phyloP scores from a whole-genome alignment of 2,888 invertebrate species.

The Agrochola litura region DNA sequence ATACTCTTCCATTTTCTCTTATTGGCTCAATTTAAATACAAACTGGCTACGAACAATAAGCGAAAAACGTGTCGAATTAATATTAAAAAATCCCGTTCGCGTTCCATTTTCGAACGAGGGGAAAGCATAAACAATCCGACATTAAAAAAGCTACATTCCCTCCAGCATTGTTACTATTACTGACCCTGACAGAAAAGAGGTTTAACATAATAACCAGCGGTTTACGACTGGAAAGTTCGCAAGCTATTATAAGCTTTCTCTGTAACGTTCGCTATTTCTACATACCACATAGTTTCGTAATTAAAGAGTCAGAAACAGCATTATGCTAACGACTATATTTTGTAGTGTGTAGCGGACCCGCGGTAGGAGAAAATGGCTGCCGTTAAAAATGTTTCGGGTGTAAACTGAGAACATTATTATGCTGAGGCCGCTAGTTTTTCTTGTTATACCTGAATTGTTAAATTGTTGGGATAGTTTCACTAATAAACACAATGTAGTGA shows the following conservation, averaged over 20 bases:
- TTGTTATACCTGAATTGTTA: slow-evolving; percentile 57
- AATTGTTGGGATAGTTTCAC: slow-evolving; percentile 46
- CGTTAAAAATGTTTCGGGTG: slow-evolving; percentile 64
- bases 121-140: slow-evolving; percentile 55
- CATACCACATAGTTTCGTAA: slow-evolving; percentile 71
- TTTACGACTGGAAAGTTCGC: slow-evolving; percentile 62
- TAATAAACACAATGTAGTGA: slow-evolving; percentile 41
- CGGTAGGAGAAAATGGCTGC: slow-evolving; percentile 57
- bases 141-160: slow-evolving; percentile 56
- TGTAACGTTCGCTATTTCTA: slow-evolving; percentile 66
- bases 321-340: slow-evolving; percentile 74
- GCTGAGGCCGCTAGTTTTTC: slow-evolving; percentile 47
- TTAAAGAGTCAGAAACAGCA: slow-evolving; percentile 74
- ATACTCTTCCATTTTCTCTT: slow-evolving; percentile 11
- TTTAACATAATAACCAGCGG: slow-evolving; percentile 59
- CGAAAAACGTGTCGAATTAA: slow-evolving; percentile 45
- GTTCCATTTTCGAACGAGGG: slow-evolving; percentile 60
- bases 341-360: slow-evolving; percentile 59
- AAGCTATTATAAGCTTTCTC: slow-evolving; percentile 63
- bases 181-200: slow-evolving; percentile 62
- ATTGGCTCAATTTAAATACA: slow-evolving; percentile 36
- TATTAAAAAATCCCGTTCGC: slow-evolving; percentile 47
- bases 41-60: slow-evolving; percentile 34
- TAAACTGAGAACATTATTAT: slow-evolving; percentile 58
- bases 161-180: slow-evolving; percentile 57